phyloP scores from a whole-genome alignment of 2,113 vertebrate genomes.

The Phylloscopus whistleri region DNA sequence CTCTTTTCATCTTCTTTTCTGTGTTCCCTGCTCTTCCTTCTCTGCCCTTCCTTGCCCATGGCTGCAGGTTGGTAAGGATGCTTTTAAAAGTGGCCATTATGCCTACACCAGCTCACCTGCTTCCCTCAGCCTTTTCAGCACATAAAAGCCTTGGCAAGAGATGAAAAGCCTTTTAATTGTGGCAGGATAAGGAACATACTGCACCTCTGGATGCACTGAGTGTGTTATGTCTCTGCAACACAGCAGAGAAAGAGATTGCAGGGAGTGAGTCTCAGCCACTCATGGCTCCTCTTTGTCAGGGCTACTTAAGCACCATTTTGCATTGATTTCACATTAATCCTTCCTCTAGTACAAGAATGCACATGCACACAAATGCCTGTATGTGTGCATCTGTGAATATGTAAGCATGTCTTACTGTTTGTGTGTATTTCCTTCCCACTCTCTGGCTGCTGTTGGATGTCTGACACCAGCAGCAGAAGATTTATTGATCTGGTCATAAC shows the following conservation, averaged over 20 bases:
- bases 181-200: neutral
- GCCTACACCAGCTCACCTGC: neutral
- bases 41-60: neutral
- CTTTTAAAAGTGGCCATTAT: neutral
- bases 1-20: neutral
- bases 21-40: neutral
- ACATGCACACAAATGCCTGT: neutral
- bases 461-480: constrained; percentile 49
- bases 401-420: neutral
- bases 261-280: constrained; percentile 6
- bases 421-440: neutral
- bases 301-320: constrained; percentile 27
- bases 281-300: neutral
- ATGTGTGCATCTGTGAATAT: neutral
- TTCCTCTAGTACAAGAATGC: neutral
- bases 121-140: neutral
- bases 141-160: neutral
- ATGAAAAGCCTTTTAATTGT: neutral
- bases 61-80: neutral
- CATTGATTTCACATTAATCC: constrained; percentile 56
- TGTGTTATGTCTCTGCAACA: constrained; percentile 65
- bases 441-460: neutral
- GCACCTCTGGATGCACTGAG: neutral
- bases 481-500: constrained; percentile 62
- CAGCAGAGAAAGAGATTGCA: constrained; percentile 67